Evolutionary conservation across 1,140 invertebrate genomes (phyloP).

Genomic region (Aradophagus sp.): DNA sequence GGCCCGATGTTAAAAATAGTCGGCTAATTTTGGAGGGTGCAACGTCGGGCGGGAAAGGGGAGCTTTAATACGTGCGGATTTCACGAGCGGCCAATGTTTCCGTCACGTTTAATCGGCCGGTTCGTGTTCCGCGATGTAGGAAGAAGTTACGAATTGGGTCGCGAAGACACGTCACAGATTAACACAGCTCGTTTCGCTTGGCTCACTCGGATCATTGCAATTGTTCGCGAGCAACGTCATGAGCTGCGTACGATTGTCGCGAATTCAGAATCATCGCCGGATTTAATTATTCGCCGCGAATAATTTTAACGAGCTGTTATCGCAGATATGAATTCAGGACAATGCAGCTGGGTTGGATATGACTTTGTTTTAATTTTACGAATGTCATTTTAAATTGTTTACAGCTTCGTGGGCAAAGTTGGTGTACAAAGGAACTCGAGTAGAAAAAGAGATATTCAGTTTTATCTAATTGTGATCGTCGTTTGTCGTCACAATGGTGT

Average conservation of each 20-base stretch:
- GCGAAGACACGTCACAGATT: conserved; percentile 62
- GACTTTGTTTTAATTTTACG: no score
- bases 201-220: conserved; percentile 33
- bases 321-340: conserved; percentile 18
- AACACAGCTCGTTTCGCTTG: conserved; percentile 55
- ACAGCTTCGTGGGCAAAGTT: no score
- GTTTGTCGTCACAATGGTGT: no score
- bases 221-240: conserved; percentile 38
- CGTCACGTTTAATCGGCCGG: conserved; percentile 48
- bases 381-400: no score
- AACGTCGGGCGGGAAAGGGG: background rate
- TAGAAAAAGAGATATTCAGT: no score
- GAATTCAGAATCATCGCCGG: conserved; percentile 18
- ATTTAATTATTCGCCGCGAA: no score
- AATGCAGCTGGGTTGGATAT: no score
- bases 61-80: conserved; percentile 24
- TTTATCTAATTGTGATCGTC: no score
- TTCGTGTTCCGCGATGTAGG: conserved; percentile 44
- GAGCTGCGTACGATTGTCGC: conserved; percentile 7
- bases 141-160: conserved; percentile 63
- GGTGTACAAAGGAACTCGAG: no score
- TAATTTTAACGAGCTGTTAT: no score
- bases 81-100: conserved; percentile 37
- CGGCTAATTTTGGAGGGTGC: background rate
- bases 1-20: conserved; percentile 6